phyloP scores from a whole-genome alignment of 2,113 vertebrate genomes.

The Otus sunia region DNA sequence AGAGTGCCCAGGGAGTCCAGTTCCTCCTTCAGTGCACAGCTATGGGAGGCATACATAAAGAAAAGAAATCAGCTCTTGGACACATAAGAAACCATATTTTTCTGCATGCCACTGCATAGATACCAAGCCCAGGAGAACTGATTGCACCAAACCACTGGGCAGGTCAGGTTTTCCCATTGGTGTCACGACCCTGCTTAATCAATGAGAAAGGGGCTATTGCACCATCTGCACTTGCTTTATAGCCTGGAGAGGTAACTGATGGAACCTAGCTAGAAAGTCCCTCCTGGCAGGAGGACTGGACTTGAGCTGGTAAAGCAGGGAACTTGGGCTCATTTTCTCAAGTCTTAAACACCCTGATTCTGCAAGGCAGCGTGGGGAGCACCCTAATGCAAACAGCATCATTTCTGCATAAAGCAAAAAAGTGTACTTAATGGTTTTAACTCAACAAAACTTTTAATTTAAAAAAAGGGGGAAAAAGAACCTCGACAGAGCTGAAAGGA shows the following conservation, averaged over 20 bases:
- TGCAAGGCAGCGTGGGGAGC: rapidly evolving
- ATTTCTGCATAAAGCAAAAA: not conserved
- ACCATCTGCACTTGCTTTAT: not conserved
- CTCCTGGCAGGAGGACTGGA: not conserved
- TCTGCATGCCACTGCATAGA: not conserved
- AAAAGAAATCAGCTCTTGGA: not conserved
- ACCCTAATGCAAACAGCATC: not conserved
- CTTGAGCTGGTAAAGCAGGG: not conserved
- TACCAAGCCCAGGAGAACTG: not conserved
- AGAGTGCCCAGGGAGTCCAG: not conserved
- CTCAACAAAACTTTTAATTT: not conserved
- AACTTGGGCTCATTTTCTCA: not conserved
- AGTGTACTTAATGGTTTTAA: rapidly evolving
- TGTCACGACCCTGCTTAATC: not conserved
- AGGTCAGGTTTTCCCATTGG: rapidly evolving
- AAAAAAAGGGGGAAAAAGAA: not conserved
- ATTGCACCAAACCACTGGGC: not conserved
- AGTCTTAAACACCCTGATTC: not conserved
- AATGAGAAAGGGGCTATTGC: not conserved
- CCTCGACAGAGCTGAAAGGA: not conserved
- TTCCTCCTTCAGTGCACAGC: not conserved
- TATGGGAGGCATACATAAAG: not conserved
- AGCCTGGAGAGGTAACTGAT: not conserved
- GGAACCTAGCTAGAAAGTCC: not conserved
- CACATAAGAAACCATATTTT: not conserved